Base-by-base conservation (phyloP, 2,888 invertebrate species). In the Tetragnatha montana region DNA sequence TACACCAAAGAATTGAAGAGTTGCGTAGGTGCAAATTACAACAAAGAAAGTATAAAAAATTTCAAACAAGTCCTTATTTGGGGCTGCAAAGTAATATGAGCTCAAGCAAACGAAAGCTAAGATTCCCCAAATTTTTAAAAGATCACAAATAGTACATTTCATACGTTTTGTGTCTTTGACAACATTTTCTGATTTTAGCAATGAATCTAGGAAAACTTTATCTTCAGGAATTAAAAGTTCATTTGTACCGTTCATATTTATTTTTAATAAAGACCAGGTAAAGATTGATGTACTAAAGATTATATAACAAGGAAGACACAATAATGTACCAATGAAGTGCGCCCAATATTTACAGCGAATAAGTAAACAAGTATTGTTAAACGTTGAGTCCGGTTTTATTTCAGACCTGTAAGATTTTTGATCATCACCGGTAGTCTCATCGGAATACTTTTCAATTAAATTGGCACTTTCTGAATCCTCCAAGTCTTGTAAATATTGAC, bases 401-500 rank as follows among this genome's bases (percentile, higher is more conserved):
- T 60, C 60, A 12, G 60, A 60, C 10, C 12, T 4, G 60, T 60
- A 10, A 17, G 12, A 17, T 4, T 8, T 17, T 4, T 60, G 14
- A 17, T 60, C 4, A 17, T 60, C 12, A 17, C 17, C 60, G n/a
- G 22, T 68, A 70, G n/a, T n/a, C 7, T 21, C 6, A 0, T 35
- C 14, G 8, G 51, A 71, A 60, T 35, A 22, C 21, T 86, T 51
- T 22, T 50, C 17, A 21, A 73, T 79, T 51, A 79, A 47, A 73
- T 50, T 76, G 17, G 49, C 19, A 19, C 19, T 21, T 68, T 81
- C 79, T 49, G 47, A 50, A 10, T 8, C 14, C 19, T 84, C 35
- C 35, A 88, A 22, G 14, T 70, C 81, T 76, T 60, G 69, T 8
- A 89, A 74, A 69, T 89, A 89, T 17, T 81, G 49, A 69, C 71